phyloP scores from a whole-genome alignment of 2,113 vertebrate genomes.

The Mola mola region DNA sequence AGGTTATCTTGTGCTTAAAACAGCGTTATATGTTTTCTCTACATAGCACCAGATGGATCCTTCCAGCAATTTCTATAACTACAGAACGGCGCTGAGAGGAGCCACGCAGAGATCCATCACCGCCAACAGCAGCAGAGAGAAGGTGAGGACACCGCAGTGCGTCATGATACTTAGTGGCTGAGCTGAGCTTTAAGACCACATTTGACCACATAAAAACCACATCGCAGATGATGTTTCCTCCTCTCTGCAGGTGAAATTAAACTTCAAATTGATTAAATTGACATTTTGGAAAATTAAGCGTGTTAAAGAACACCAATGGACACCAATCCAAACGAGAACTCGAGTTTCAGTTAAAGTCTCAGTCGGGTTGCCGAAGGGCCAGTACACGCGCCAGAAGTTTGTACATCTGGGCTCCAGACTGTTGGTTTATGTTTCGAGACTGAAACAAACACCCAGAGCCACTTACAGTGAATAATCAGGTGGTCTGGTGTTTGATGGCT shows the following conservation, averaged over 20 bases:
- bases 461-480: neutral
- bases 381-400: neutral
- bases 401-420: conserved; percentile 9
- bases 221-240: too few relatives aligned
- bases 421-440: conserved; percentile 1
- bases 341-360: too few relatives aligned
- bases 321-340: too few relatives aligned
- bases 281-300: too few relatives aligned
- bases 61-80: conserved; percentile 97
- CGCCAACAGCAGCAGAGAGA: conserved; percentile 93
- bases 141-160: too few relatives aligned
- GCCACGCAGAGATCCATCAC: conserved; percentile 91
- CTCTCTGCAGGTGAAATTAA: too few relatives aligned
- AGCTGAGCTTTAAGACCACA: too few relatives aligned
- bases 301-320: too few relatives aligned
- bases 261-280: too few relatives aligned
- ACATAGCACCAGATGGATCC: conserved; percentile 96
- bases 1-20: neutral
- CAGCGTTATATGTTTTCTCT: neutral
- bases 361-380: too few relatives aligned
- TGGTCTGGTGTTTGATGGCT: neutral
- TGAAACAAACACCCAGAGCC: neutral
- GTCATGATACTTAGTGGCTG: too few relatives aligned
- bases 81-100: conserved; percentile 92
- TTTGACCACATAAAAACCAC: too few relatives aligned